Evolutionary conservation across 2,113 vertebrate species (phyloP).

Genomic region (Seriola aureovittata): DNA sequence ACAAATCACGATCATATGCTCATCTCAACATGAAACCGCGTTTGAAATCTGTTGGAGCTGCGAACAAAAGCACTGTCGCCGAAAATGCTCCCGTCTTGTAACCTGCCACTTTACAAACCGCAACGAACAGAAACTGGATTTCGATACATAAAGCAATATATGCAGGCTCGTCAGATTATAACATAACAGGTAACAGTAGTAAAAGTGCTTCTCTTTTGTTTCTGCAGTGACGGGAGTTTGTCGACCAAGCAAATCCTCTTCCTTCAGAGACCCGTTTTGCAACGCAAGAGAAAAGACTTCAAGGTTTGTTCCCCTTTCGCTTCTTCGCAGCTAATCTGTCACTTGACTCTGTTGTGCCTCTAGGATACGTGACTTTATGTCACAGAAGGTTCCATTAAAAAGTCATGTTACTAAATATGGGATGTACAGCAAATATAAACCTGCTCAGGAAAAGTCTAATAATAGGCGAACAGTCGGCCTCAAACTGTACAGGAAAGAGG

Average conservation of each 20-base stretch:
- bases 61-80: slow-evolving; percentile 32
- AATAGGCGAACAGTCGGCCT: slow-evolving; percentile 66
- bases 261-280: slow-evolving; percentile 95
- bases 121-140: slow-evolving; percentile 36
- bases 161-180: slow-evolving; percentile 38
- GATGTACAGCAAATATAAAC: slow-evolving; percentile 69
- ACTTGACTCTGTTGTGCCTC: slow-evolving; percentile 67
- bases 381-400: slow-evolving; percentile 60
- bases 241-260: slow-evolving; percentile 98
- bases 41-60: slow-evolving; percentile 61
- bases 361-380: slow-evolving; percentile 63
- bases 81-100: slow-evolving; percentile 50
- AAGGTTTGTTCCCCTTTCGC: slow-evolving; percentile 84
- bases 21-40: slow-evolving; percentile 62
- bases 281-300: slow-evolving; percentile 94
- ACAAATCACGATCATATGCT: slow-evolving; percentile 63
- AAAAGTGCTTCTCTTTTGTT: slow-evolving; percentile 56
- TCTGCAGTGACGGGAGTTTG: slow-evolving; percentile 92
- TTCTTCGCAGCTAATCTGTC: slow-evolving; percentile 55
- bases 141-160: neutral
- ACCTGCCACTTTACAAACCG: slow-evolving; percentile 58
- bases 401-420: slow-evolving; percentile 73
- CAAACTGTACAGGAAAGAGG: slow-evolving; percentile 69
- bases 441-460: slow-evolving; percentile 62
- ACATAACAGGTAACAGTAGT: slow-evolving; percentile 32